Evolutionary conservation across 2,113 vertebrate species (phyloP).

Genomic region (Pagrus major): DNA sequence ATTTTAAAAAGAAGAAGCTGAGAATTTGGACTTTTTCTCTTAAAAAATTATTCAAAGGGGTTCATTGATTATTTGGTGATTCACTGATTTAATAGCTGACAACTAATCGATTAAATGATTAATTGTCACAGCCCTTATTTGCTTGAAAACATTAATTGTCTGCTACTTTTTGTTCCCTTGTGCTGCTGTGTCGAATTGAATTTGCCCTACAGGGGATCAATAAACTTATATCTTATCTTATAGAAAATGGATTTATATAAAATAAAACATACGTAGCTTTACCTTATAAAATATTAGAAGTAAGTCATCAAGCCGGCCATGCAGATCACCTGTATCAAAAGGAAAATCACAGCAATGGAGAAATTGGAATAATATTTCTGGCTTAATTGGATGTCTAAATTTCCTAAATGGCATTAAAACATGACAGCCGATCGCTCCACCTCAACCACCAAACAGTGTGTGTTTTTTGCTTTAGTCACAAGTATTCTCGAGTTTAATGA

Average conservation of each 20-base stretch:
- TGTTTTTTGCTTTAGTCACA: slow-evolving; percentile 44
- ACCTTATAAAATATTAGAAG: slow-evolving; percentile 98
- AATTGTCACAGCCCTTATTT: too few relatives aligned
- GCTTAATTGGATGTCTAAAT: not conserved
- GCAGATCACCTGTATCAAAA: slow-evolving; percentile 90
- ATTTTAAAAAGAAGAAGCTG: too few relatives aligned
- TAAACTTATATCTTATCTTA: too few relatives aligned
- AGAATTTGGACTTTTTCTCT: too few relatives aligned
- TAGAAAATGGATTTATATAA: not conserved
- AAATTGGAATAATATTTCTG: not conserved
- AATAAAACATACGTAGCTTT: slow-evolving; percentile 61
- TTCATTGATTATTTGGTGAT: too few relatives aligned
- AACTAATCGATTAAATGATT: too few relatives aligned
- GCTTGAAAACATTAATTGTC: too few relatives aligned
- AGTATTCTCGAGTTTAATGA: slow-evolving; percentile 71
- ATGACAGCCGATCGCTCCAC: not conserved
- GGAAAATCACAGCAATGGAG: not conserved
- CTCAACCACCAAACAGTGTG: not conserved
- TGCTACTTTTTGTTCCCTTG: too few relatives aligned
- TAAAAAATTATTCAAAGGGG: too few relatives aligned
- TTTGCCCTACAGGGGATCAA: too few relatives aligned
- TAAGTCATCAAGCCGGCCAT: slow-evolving; percentile 95
- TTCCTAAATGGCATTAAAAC: not conserved
- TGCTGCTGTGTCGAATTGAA: too few relatives aligned
- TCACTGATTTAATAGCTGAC: too few relatives aligned